phyloP scores from a whole-genome alignment of 2,113 vertebrate species.

The Dromas ardeola region DNA sequence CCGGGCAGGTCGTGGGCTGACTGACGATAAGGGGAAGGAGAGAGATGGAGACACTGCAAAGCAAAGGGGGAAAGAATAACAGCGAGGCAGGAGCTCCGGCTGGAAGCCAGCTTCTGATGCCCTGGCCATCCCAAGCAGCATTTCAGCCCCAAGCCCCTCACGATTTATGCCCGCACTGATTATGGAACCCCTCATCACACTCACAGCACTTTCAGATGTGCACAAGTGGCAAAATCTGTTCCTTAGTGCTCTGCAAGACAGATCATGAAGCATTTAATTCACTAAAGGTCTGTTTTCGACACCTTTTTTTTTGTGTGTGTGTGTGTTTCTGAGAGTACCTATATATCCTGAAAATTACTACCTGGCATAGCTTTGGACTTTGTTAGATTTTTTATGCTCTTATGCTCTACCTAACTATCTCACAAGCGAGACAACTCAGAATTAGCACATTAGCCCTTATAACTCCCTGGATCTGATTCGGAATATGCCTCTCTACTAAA shows the following conservation, averaged over 20 bases:
- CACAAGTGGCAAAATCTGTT: neutral
- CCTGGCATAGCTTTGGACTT: neutral
- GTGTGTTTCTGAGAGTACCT: neutral
- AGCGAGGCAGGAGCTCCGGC: neutral
- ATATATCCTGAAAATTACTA: neutral
- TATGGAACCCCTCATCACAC: neutral
- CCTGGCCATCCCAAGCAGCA: neutral
- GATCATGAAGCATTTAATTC: neutral
- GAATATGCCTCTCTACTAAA: neutral
- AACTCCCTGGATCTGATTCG: neutral
- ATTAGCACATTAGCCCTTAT: neutral
- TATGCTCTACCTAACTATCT: neutral
- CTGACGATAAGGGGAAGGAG: neutral
- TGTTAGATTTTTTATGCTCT: neutral
- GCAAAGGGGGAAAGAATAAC: neutral
- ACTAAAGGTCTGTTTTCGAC: neutral
- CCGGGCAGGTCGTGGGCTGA: neutral
- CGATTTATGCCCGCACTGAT: neutral
- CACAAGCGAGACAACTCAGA: neutral
- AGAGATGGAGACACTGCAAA: neutral
- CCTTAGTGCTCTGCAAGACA: neutral
- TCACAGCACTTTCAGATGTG: neutral
- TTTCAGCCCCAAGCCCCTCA: neutral
- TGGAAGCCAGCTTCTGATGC: neutral
- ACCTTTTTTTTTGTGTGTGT: neutral